phyloP scores from a whole-genome alignment of 2,888 invertebrate genomes.

The Tanytarsus gracilentus region DNA sequence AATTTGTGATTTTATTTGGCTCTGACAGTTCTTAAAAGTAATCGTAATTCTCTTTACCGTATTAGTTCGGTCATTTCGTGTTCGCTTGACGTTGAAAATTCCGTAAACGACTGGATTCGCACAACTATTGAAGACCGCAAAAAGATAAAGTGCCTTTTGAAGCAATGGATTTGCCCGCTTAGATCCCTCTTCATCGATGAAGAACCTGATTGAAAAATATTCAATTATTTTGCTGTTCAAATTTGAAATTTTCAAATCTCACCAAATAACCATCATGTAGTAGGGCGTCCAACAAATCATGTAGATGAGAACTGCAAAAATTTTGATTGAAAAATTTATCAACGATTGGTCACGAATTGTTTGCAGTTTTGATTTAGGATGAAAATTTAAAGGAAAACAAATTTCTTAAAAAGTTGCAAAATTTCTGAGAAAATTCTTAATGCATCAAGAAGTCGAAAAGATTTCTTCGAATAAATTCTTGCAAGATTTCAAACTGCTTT shows the following conservation, averaged over 20 bases:
- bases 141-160: slow-evolving; percentile 80
- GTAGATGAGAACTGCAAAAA: slow-evolving; percentile 63
- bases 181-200: slow-evolving; percentile 43
- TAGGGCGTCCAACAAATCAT: slow-evolving; percentile 95
- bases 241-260: not conserved
- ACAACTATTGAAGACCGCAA: slow-evolving; percentile 93
- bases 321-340: not conserved
- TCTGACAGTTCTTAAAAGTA: slow-evolving; percentile 12
- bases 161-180: slow-evolving; percentile 49
- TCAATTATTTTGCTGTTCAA: slow-evolving; percentile 32
- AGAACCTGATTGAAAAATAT: slow-evolving; percentile 14
- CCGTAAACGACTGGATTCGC: slow-evolving; percentile 96
- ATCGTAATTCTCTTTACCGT: slow-evolving; percentile 24
- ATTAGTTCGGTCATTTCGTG: slow-evolving; percentile 30
- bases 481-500: no score
- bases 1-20: not conserved
- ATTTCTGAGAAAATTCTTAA: no score
- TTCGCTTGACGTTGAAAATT: slow-evolving; percentile 60
- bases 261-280: slow-evolving; percentile 81
- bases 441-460: no score
- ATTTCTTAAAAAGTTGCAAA: no score
- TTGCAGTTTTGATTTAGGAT: not conserved
- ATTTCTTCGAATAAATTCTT: no score
- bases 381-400: not conserved
- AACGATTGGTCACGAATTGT: not conserved